Evolutionary conservation across 2,888 invertebrate species (phyloP).

Genomic region (Drosophila quinaria): DNA sequence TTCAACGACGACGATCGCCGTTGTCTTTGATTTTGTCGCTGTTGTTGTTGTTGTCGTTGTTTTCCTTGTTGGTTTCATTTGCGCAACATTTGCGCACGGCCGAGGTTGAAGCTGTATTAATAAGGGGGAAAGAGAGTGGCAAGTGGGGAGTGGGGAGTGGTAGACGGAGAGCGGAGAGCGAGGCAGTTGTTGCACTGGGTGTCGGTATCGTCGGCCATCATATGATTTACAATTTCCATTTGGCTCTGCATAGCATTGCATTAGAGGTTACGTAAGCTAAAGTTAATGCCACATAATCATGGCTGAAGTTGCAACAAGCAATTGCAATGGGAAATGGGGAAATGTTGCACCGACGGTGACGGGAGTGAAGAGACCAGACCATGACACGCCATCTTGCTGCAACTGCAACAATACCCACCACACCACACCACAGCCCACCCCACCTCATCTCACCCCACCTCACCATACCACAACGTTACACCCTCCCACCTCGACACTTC

Average conservation of each 20-base stretch:
- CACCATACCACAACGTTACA: too few relatives aligned
- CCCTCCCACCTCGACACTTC: neutral
- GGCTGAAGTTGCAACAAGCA: slow-evolving; percentile 78
- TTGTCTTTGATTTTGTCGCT: slow-evolving; percentile 49
- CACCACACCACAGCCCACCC: too few relatives aligned
- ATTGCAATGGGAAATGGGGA: slow-evolving; percentile 72
- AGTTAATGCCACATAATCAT: slow-evolving; percentile 82
- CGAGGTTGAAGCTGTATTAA: slow-evolving; percentile 5
- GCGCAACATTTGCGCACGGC: slow-evolving; percentile 65
- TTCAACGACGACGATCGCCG: slow-evolving; percentile 85
- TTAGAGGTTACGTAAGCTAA: slow-evolving; percentile 76
- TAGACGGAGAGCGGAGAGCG: slow-evolving; percentile 1
- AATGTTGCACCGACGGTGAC: slow-evolving; percentile 57
- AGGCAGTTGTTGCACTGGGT: neutral
- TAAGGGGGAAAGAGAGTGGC: neutral
- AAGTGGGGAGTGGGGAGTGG: slow-evolving; percentile 4
- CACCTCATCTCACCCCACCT: too few relatives aligned
- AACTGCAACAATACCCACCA: slow-evolving; percentile 23
- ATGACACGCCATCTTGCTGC: slow-evolving; percentile 75
- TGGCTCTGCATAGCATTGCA: slow-evolving; percentile 58
- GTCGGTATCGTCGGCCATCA: slow-evolving; percentile 60
- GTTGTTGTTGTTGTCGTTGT: slow-evolving; percentile 60
- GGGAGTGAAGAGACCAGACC: slow-evolving; percentile 29
- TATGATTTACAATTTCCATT: slow-evolving; percentile 77
- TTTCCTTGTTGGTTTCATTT: slow-evolving; percentile 70